phyloP scores from a whole-genome alignment of 2,797 vertebrate species.

The Melanogrammus aeglefinus region DNA sequence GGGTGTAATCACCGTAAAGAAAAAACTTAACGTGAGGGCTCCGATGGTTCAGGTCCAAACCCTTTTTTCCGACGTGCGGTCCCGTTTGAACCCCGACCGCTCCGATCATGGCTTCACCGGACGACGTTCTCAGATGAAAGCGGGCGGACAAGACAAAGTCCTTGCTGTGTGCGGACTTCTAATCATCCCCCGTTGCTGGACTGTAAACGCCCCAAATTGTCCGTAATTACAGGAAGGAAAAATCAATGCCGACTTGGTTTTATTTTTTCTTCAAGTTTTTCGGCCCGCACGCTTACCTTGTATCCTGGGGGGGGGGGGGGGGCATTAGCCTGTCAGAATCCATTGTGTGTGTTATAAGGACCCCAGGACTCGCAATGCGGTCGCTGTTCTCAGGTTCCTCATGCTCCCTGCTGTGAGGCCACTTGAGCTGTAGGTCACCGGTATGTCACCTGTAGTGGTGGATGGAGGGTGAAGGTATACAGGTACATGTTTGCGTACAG shows the following conservation, averaged over 20 bases:
- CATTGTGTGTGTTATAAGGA: neutral
- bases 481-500: neutral
- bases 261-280: neutral
- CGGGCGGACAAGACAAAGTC: neutral
- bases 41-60: neutral
- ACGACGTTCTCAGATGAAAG: neutral
- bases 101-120: neutral
- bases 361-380: neutral
- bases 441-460: neutral
- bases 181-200: neutral
- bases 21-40: neutral
- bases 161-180: neutral
- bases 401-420: neutral
- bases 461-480: neutral
- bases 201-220: slow-evolving; percentile 5
- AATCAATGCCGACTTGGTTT: slow-evolving; percentile 11
- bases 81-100: no score
- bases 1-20: no score
- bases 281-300: neutral
- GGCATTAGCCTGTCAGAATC: neutral
- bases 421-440: neutral
- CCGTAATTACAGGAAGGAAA: slow-evolving; percentile 18
- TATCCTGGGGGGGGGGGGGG: neutral
- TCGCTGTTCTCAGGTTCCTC: neutral
- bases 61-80: neutral